phyloP scores from a whole-genome alignment of 2,888 invertebrate species.

The Dusona sp. region DNA sequence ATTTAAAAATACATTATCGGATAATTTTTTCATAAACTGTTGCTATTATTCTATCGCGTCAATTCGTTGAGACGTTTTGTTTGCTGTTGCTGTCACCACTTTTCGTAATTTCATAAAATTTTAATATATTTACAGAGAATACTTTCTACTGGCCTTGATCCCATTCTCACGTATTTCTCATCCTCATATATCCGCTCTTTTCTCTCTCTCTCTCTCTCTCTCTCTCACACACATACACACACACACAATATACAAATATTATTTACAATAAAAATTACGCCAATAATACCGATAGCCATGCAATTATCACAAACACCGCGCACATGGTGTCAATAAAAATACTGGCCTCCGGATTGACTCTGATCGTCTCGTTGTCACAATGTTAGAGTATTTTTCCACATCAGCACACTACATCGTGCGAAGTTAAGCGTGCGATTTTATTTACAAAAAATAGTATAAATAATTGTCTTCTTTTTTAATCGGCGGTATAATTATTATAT shows the following conservation, averaged over 20 bases:
- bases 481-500: neutral
- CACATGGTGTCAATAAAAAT: constrained; percentile 69
- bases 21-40: neutral
- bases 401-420: neutral
- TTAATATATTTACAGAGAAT: constrained; percentile 61
- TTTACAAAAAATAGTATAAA: neutral
- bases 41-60: neutral
- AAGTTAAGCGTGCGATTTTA: neutral
- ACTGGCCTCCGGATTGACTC: constrained; percentile 78
- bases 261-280: neutral
- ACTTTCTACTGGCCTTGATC: constrained; percentile 78
- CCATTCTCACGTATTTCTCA: constrained; percentile 72
- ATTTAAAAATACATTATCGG: neutral
- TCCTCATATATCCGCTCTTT: constrained; percentile 14
- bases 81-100: neutral
- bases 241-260: neutral
- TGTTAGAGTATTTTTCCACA: neutral
- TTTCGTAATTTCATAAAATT: neutral
- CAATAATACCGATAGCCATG: neutral
- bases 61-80: neutral
- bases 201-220: neutral
- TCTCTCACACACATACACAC: neutral
- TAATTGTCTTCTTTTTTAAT: neutral
- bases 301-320: constrained; percentile 11
- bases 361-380: neutral